These are phyloP conservation scores for Nephrotoma flavescens DNA, from an alignment of 2,888 invertebrate species.

Conservation along the genomic window DNA sequence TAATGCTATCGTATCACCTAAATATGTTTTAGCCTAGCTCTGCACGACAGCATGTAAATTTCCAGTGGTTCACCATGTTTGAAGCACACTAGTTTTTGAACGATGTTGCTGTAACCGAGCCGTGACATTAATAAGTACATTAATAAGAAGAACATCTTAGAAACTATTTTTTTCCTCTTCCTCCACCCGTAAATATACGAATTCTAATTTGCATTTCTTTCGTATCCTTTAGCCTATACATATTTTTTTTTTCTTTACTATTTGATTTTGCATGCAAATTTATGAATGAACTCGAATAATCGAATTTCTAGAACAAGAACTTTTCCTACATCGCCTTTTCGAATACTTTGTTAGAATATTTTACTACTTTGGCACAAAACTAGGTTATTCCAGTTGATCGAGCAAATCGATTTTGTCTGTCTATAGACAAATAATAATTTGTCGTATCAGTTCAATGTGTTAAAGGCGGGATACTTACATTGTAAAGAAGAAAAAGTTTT, in stretches of 20 bases:
- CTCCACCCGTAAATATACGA: no score
- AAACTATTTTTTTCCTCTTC: neutral
- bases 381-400: neutral
- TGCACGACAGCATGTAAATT: no score
- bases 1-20: no score
- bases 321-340: neutral
- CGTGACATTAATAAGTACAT: no score
- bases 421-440: neutral
- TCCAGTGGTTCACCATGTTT: no score
- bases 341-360: neutral
- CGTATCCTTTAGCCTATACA: no score
- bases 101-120: no score
- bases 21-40: no score
- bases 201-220: no score
- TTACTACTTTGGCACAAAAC: neutral
- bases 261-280: neutral
- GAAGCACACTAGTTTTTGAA: no score
- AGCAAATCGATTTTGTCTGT: neutral
- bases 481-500: neutral
- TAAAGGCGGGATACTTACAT: neutral
- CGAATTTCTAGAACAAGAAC: neutral
- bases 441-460: neutral
- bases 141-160: neutral
- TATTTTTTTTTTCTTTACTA: no score
- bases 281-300: neutral